Conservation (phyloP, 1,140 invertebrate species). For the Euglossa dilemma region DNA sequence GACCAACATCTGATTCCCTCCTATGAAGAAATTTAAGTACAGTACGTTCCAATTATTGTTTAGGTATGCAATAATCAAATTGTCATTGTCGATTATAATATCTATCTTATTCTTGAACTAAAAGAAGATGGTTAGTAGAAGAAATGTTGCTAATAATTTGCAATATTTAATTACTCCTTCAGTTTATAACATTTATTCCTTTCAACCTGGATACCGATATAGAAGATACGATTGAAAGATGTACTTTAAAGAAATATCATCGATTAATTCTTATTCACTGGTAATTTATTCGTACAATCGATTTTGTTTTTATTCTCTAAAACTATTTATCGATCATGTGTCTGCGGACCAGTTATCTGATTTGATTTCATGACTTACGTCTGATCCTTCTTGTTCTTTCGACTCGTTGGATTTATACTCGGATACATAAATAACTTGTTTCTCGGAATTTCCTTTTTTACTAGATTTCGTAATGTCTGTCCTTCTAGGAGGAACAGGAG, state of each 20-base stretch:
- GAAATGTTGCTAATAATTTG: neutral
- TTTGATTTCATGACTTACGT: slow-evolving; percentile 43
- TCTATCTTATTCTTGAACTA: neutral
- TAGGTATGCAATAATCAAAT: neutral
- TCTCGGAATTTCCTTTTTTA: slow-evolving; percentile 68
- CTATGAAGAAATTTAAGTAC: slow-evolving; percentile 24
- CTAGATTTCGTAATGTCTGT: slow-evolving; percentile 71
- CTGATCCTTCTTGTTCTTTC: slow-evolving; percentile 52
- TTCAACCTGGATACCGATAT: neutral
- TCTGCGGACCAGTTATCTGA: slow-evolving; percentile 54
- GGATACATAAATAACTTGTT: slow-evolving; percentile 79
- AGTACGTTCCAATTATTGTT: slow-evolving; percentile 16
- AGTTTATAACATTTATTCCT: neutral
- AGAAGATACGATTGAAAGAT: neutral
- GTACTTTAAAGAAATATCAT: slow-evolving; percentile 7
- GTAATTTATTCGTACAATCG: slow-evolving; percentile 70
- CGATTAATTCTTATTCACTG: slow-evolving; percentile 70
- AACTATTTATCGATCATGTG: slow-evolving; percentile 73
- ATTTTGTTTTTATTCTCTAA: slow-evolving; percentile 73
- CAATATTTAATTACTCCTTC: too few relatives aligned
- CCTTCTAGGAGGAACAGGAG: slow-evolving; percentile 78
- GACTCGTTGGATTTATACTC: slow-evolving; percentile 74
- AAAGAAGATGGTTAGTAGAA: neutral
- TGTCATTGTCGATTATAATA: neutral
- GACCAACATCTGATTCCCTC: slow-evolving; percentile 13